Percentiles rank a stretch among this genome's conserved stretches.
phyloP scores from a whole-genome alignment of 2,888 invertebrate species.

The Drosophila parthenogenetica region DNA sequence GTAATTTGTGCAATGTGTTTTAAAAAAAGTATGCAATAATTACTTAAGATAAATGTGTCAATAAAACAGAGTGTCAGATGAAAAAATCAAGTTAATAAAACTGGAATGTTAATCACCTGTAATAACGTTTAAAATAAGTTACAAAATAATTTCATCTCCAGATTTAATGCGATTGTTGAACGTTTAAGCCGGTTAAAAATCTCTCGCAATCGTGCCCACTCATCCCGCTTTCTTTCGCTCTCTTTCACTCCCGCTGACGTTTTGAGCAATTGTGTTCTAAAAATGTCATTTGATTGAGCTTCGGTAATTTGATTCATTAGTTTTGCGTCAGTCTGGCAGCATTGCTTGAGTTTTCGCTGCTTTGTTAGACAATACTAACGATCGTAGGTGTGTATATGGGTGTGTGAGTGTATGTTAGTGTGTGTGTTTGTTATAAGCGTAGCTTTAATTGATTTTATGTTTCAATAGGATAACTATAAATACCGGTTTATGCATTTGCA shows the following conservation, averaged over 20 bases:
- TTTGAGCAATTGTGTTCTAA: conserved; percentile 13
- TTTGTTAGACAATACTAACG: conserved; percentile 28
- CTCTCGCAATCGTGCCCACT: neutral
- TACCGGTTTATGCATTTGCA: conserved; percentile 41
- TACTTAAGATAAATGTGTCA: conserved; percentile 24
- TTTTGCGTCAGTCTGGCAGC: conserved; percentile 20
- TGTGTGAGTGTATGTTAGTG: neutral
- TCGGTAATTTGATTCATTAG: conserved; percentile 2
- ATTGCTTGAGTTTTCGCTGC: conserved; percentile 10
- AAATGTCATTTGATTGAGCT: conserved; percentile 32
- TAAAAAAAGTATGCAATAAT: conserved; percentile 12
- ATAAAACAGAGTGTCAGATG: conserved; percentile 5
- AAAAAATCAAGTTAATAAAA: neutral
- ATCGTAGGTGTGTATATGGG: neutral
- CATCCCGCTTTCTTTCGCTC: neutral
- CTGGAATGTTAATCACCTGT: conserved; percentile 13
- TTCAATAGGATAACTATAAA: conserved; percentile 28
- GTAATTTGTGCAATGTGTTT: conserved; percentile 13
- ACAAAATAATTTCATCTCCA: conserved; percentile 2
- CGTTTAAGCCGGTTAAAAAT: neutral
- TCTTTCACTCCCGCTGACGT: neutral
- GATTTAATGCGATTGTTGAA: neutral
- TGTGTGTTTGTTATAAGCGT: conserved; percentile 18
- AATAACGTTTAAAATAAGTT: conserved; percentile 4
- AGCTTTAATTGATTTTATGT: conserved; percentile 26